Base-by-base conservation (phyloP, 2,888 invertebrate genomes). In the Frankliniella intonsa region DNA sequence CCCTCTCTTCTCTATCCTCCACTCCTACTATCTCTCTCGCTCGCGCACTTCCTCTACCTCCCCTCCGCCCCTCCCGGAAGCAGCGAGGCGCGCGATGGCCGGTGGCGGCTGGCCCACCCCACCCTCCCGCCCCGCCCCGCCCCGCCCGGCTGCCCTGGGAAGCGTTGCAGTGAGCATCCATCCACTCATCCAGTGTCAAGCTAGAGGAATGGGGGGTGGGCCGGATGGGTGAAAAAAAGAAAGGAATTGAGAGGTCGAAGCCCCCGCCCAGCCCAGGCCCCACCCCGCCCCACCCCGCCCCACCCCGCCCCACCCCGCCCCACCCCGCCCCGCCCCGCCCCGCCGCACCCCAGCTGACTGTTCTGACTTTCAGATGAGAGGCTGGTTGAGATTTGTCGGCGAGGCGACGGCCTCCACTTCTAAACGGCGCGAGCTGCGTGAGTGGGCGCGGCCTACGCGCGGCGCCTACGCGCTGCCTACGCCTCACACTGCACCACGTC, bases 281-380 rank as follows among this genome's bases (percentile, higher is more conserved):
- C n/a, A n/a, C 62, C 14, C 9, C 17, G 17, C 38, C 38, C 38
- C 38, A 5, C 5, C 38, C 38, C 38, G 62, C 62, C 14, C 9
- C 17, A 8, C 38, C 38, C 38, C 38, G 38, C 5, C 38, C 38
- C 38, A 5, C 62, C 14, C 9, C 17, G 17, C 38, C 38, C 38
- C 38, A 5, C 5, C 38, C 38, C 38, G n/a, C n/a, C n/a, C n/a
- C n/a, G n/a, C n/a, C n/a, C n/a, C n/a, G 62, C 62, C 14, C 9
- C 17, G 17, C 38, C 38, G 3, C 38, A 5, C 5, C 38, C 38
- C 38, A 5, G 38, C 38, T 38, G 69, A 25, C 69, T 62, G 11
- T 14, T 76, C 25, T 76, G 69, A 69, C 25, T 76, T 76, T 76
- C 12, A 76, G 69, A 76, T 76, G 69, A 76, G 69, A 55, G 38